A percentile compares a stretch with the other conserved stretches of the same genome.
These are phyloP conservation scores for Porites lutea DNA, from an alignment of 64 coral and sea anemone genomes.

Conservation along the genomic window DNA sequence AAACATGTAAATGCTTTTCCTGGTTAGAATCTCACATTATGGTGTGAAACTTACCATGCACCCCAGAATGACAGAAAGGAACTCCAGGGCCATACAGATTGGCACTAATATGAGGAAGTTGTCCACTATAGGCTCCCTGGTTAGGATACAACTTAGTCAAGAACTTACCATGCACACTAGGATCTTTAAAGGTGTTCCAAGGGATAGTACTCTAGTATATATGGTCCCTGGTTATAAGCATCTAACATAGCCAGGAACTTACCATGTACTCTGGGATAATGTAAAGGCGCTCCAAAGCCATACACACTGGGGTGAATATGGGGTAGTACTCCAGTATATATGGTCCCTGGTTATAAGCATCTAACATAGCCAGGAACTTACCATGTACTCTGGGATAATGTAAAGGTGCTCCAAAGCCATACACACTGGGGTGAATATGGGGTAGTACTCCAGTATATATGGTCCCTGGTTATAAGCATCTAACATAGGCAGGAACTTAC, in stretches of 20 bases:
- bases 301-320: constrained; percentile 39
- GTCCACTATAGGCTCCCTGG: neutral
- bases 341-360: too few relatives aligned
- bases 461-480: neutral
- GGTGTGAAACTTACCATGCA: constrained; percentile 40
- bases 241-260: neutral
- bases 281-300: too few relatives aligned
- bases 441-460: neutral
- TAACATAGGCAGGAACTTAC: too few relatives aligned
- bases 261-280: too few relatives aligned
- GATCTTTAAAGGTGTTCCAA: constrained; percentile 51
- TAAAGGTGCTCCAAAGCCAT: too few relatives aligned
- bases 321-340: too few relatives aligned
- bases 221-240: neutral
- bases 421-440: too few relatives aligned
- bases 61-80: constrained; percentile 45
- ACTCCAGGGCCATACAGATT: constrained; percentile 41
- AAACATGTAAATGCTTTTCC: neutral
- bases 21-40: neutral
- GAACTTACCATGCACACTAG: constrained; percentile 52
- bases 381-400: too few relatives aligned
- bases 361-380: too few relatives aligned
- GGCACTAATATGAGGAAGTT: constrained; percentile 52
- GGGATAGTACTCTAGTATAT: constrained; percentile 11
- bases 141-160: neutral